Conservation (phyloP, 2,888 invertebrate genomes). For the Thymelicus lineola region DNA sequence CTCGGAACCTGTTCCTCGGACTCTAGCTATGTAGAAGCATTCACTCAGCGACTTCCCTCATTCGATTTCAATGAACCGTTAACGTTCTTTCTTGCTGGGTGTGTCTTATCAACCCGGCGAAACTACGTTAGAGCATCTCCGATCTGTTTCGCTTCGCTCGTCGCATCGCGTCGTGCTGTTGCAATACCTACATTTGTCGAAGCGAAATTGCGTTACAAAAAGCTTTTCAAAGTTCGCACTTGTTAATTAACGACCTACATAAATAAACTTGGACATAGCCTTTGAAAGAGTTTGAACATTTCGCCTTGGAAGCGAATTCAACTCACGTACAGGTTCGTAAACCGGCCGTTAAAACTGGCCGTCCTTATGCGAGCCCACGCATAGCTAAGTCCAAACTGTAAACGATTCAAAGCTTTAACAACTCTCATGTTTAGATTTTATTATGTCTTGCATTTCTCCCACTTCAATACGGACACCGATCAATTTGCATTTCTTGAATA, state of each 20-base stretch:
- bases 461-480: constrained; percentile 2
- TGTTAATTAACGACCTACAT: constrained; percentile 31
- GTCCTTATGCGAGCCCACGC: constrained; percentile 71
- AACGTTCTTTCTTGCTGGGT: constrained; percentile 69
- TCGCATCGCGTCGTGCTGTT: constrained; percentile 12
- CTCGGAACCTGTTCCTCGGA: constrained; percentile 75
- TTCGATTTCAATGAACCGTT: constrained; percentile 84
- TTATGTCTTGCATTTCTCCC: constrained; percentile 37
- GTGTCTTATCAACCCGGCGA: constrained; percentile 65
- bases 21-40: constrained; percentile 54
- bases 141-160: constrained; percentile 41
- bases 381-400: constrained; percentile 51
- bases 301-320: constrained; percentile 56
- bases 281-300: constrained; percentile 44
- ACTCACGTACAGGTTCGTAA: constrained; percentile 55
- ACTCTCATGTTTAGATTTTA: constrained; percentile 37
- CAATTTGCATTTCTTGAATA: constrained; percentile 31
- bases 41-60: constrained; percentile 67
- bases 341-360: constrained; percentile 57
- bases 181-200: not conserved
- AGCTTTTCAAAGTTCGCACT: constrained; percentile 30
- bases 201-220: constrained; percentile 19
- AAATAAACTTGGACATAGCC: constrained; percentile 30
- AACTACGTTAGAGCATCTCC: constrained; percentile 63
- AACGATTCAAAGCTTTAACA: constrained; percentile 39